Conservation (phyloP, 2,113 vertebrate genomes). For the Ictalurus furcatus region DNA sequence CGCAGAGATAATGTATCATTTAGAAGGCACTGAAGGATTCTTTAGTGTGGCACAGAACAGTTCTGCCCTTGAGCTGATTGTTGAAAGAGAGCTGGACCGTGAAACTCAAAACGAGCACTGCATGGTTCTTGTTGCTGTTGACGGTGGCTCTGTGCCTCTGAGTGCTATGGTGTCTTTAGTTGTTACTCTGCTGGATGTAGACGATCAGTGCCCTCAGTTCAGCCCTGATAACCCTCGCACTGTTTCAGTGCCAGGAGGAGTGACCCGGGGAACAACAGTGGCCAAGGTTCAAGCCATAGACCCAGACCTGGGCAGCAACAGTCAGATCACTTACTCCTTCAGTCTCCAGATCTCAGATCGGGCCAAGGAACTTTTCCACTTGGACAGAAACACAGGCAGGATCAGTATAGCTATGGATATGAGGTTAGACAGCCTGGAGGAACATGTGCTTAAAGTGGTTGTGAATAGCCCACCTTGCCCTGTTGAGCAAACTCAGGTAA, state of each 20-base stretch:
- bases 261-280: constrained; percentile 59
- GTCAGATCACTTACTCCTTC: constrained; percentile 69
- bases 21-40: constrained; percentile 60
- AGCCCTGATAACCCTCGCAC: constrained; percentile 55
- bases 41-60: constrained; percentile 63
- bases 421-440: constrained; percentile 59
- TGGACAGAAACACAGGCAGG: constrained; percentile 65
- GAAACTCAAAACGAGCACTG: constrained; percentile 64
- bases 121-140: constrained; percentile 66
- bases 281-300: constrained; percentile 68
- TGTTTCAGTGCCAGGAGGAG: constrained; percentile 62
- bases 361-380: constrained; percentile 66
- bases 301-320: constrained; percentile 68
- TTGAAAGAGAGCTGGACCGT: constrained; percentile 67
- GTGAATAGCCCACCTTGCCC: constrained; percentile 67
- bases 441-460: constrained; percentile 69
- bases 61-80: constrained; percentile 57
- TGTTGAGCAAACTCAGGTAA: constrained; percentile 68
- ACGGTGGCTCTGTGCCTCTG: constrained; percentile 61
- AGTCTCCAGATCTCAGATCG: constrained; percentile 69
- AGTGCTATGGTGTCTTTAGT: constrained; percentile 64
- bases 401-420: constrained; percentile 67
- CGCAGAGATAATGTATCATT: constrained; percentile 64
- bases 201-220: constrained; percentile 77
- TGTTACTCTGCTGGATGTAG: constrained; percentile 71